Conservation (phyloP, 1,140 invertebrate genomes). For the Chymomyza costata region DNA sequence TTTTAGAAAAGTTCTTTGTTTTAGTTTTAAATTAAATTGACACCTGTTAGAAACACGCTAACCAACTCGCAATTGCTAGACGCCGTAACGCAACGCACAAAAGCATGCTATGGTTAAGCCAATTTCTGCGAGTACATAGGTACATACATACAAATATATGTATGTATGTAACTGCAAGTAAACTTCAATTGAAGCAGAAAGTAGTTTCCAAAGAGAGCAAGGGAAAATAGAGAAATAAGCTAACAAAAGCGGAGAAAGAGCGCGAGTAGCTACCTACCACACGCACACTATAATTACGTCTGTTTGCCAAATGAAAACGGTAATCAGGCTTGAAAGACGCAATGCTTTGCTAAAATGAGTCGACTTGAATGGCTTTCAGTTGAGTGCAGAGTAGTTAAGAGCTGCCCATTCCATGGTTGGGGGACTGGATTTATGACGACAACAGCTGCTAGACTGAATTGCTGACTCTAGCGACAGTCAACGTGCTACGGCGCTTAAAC, state of each 20-base stretch:
- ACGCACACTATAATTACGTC: constrained; percentile 63
- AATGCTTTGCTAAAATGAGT: constrained; percentile 48
- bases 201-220: constrained; percentile 8
- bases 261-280: too few species aligned
- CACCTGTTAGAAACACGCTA: constrained; percentile 53
- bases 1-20: constrained; percentile 49
- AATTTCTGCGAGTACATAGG: too few species aligned
- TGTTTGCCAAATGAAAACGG: constrained; percentile 69
- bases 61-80: constrained; percentile 8
- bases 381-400: neutral
- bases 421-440: constrained; percentile 63
- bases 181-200: constrained; percentile 62
- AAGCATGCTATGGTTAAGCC: constrained; percentile 49
- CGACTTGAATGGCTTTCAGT: neutral
- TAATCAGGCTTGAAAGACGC: constrained; percentile 70
- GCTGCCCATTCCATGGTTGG: constrained; percentile 12
- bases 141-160: too few species aligned
- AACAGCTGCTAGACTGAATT: constrained; percentile 44
- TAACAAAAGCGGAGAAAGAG: constrained; percentile 10
- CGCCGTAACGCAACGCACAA: constrained; percentile 15
- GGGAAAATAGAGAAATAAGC: constrained; percentile 20
- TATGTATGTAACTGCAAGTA: constrained; percentile 34
- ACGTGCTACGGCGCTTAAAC: constrained; percentile 43
- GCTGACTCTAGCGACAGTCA: constrained; percentile 3
- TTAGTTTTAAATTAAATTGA: constrained; percentile 67